These are phyloP conservation scores for Nesometra sesokonis DNA, from an alignment of 35 echinoderm and acorn worm species.

Conservation along the genomic window DNA sequence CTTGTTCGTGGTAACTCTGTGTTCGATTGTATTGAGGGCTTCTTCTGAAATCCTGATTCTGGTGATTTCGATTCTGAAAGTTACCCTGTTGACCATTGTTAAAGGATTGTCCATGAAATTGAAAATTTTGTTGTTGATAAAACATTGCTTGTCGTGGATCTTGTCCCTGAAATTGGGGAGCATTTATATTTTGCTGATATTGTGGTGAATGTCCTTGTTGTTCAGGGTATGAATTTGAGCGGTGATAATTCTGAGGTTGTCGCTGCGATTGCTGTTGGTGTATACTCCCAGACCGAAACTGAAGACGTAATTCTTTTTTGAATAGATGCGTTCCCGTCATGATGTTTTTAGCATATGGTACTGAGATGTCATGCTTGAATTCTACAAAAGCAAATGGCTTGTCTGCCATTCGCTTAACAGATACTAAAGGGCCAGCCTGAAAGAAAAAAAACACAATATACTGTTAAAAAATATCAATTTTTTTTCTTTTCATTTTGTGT, in stretches of 20 bases:
- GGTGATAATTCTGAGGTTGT: neutral
- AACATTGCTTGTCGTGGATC: neutral
- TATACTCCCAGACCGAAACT: constrained; percentile 71
- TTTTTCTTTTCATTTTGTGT: no score
- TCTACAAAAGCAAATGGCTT: constrained; percentile 74
- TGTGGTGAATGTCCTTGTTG: neutral
- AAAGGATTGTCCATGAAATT: neutral
- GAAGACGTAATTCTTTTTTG: constrained; percentile 27
- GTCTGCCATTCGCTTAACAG: constrained; percentile 42
- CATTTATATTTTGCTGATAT: neutral
- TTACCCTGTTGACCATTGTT: neutral
- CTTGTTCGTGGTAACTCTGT: neutral
- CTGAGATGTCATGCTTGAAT: constrained; percentile 79
- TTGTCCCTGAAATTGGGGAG: neutral
- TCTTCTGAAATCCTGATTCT: neutral
- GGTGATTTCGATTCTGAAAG: neutral
- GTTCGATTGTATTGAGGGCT: neutral
- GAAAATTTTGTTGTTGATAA: neutral
- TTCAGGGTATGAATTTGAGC: neutral
- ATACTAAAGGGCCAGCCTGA: constrained; percentile 75
- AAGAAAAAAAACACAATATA: constrained; percentile 5
- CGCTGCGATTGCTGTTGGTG: constrained; percentile 20
- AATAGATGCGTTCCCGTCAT: constrained; percentile 53
- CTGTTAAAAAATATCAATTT: no score
- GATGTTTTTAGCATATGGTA: constrained; percentile 66